Base-by-base conservation (phyloP, 2,888 invertebrate species). In the Ormyrus pomaceus region DNA sequence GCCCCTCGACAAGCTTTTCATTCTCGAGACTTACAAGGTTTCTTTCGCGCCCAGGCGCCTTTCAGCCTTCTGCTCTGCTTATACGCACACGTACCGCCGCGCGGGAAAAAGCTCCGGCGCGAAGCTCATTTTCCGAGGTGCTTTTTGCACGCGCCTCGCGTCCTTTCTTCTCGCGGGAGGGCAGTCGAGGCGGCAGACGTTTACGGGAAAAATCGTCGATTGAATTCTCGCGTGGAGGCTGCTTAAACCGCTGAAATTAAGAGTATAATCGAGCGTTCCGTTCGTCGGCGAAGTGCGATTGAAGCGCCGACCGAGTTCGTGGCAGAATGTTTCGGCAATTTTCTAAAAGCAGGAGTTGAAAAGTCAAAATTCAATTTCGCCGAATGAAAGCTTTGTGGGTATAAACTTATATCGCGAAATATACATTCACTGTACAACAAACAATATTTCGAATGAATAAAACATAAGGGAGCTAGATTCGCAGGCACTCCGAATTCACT, bases 181-280 rank as follows among this genome's bases (percentile, higher is more conserved):
- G 10, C 11, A 46, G 55, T 51, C 50, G 61, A 53, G 50, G 34
- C 13, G n/a, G 51, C 34, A 61, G 61, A 61, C 6, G 9, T 19
- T 19, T 19, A 19, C 19, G 19, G 46, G 53, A 45, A 46, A 11
- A 46, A 46, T 61, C 68, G 68, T 68, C 68, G 68, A 75, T 75
- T 75, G 75, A 68, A 75, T 68, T 75, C 59, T 75, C 53, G 19
- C 59, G 45, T 50, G 13, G 75, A 64, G 75, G 58, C 58, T 68
- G 59, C 68, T 75, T 75, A 75, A 75, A 68, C 75, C 19, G 53
- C 61, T 68, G 68, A 75, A 75, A 19, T 75, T 75, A 75, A 68
- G 68, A 75, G 19, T 51, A 68, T 68, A 75, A 75, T 68, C 46
- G 61, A 45, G 59, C 61, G 48, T 55, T 69, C 62, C 61, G 70